phyloP scores from a whole-genome alignment of 2,797 vertebrate species.

The Acropternis orthonyx region DNA sequence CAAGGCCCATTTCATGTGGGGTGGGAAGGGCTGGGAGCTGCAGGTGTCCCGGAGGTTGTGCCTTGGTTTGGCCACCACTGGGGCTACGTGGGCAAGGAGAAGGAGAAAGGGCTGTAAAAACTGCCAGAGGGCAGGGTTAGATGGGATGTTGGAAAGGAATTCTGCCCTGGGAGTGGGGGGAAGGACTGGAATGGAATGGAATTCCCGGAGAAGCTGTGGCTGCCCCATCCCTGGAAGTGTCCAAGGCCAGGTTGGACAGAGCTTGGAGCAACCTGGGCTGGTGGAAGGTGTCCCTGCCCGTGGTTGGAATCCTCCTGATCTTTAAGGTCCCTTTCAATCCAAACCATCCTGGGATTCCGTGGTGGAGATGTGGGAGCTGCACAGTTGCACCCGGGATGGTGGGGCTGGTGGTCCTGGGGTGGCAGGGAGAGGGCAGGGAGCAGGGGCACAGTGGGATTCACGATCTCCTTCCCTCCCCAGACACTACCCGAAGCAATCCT shows the following conservation, averaged over 20 bases:
- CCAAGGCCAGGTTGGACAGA: neutral
- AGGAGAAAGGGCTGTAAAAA: neutral
- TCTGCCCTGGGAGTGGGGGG: neutral
- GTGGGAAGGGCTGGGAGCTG: neutral
- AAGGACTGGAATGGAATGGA: neutral
- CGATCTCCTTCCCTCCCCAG: constrained; percentile 60
- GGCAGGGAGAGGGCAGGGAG: neutral
- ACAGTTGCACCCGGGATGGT: rapidly evolving
- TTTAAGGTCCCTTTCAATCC: neutral
- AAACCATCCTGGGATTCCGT: neutral
- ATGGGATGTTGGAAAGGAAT: neutral
- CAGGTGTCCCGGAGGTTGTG: rapidly evolving
- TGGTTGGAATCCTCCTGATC: neutral
- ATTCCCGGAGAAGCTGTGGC: neutral
- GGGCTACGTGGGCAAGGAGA: rapidly evolving
- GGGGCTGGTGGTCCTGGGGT: neutral
- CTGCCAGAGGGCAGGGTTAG: neutral
- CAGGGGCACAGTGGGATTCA: rapidly evolving
- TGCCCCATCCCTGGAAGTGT: neutral
- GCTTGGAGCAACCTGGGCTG: neutral
- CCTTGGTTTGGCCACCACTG: neutral
- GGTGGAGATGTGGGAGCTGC: neutral
- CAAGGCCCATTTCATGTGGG: neutral
- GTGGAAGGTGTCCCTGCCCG: neutral
- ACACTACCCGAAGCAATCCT: constrained; percentile 96